Evolutionary conservation across 1,140 invertebrate species (phyloP).

Genomic region (Gryon sp.): DNA sequence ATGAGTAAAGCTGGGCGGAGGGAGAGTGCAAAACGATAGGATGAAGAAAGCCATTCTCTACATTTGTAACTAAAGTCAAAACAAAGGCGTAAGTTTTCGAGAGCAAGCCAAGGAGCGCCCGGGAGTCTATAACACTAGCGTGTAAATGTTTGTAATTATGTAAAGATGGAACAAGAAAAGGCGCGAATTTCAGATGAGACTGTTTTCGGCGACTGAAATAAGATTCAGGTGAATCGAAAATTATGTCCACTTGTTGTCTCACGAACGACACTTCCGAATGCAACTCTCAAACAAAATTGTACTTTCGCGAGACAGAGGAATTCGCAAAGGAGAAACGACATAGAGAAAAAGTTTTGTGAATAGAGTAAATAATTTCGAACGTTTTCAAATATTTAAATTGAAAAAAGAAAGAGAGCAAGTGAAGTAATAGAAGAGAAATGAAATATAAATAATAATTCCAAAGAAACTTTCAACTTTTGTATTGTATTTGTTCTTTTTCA

Average conservation of each 20-base stretch:
- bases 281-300: slow-evolving; percentile 16
- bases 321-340: not conserved
- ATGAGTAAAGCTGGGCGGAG: slow-evolving; percentile 28
- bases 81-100: slow-evolving; percentile 63
- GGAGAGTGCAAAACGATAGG: slow-evolving; percentile 19
- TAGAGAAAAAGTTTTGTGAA: not conserved
- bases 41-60: slow-evolving; percentile 55
- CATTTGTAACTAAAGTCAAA: slow-evolving; percentile 72
- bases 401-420: no score
- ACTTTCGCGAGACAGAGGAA: not conserved
- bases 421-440: no score
- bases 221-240: slow-evolving; percentile 32
- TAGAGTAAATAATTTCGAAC: not conserved
- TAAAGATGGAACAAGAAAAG: slow-evolving; percentile 28
- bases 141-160: slow-evolving; percentile 54
- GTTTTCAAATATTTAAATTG: not conserved
- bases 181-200: slow-evolving; percentile 32
- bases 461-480: no score
- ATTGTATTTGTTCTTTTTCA: no score
- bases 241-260: slow-evolving; percentile 44
- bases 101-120: slow-evolving; percentile 23
- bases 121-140: slow-evolving; percentile 39
- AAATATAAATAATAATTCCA: no score
- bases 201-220: slow-evolving; percentile 34
- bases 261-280: slow-evolving; percentile 4